Conservation (phyloP, 2,888 invertebrate species). For the Automeris io region DNA sequence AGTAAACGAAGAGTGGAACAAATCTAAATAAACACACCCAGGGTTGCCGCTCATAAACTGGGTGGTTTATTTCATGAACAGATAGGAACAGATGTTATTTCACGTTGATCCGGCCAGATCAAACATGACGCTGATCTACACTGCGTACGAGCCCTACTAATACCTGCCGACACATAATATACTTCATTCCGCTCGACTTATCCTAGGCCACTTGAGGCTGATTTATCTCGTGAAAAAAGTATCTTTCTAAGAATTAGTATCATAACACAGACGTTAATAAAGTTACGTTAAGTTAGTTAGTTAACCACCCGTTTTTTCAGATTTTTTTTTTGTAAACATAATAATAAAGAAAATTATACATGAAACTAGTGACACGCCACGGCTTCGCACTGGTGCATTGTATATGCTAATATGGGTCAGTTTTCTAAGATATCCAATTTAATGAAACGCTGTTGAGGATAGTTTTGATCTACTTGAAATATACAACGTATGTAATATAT, state of each 20-base stretch:
- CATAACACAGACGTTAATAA: too few relatives aligned
- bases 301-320: too few relatives aligned
- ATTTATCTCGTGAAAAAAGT: neutral
- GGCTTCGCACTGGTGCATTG: too few relatives aligned
- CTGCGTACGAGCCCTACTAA: conserved; percentile 17
- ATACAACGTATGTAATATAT: too few relatives aligned
- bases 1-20: neutral
- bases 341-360: too few relatives aligned
- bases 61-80: conserved; percentile 23
- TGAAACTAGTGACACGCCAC: too few relatives aligned
- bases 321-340: too few relatives aligned
- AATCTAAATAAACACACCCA: neutral
- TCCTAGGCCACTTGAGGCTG: conserved; percentile 10
- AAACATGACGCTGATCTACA: conserved; percentile 32
- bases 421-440: too few relatives aligned
- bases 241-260: neutral
- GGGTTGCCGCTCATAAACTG: conserved; percentile 20
- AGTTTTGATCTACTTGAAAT: too few relatives aligned
- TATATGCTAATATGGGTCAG: too few relatives aligned
- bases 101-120: conserved; percentile 29
- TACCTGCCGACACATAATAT: conserved; percentile 9
- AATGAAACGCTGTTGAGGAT: too few relatives aligned
- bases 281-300: too few relatives aligned
- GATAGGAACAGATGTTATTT: conserved; percentile 31
- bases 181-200: conserved; percentile 20